These are phyloP conservation scores for Ciconia nigra DNA, from an alignment of 2,797 vertebrate species.

Conservation along the genomic window DNA sequence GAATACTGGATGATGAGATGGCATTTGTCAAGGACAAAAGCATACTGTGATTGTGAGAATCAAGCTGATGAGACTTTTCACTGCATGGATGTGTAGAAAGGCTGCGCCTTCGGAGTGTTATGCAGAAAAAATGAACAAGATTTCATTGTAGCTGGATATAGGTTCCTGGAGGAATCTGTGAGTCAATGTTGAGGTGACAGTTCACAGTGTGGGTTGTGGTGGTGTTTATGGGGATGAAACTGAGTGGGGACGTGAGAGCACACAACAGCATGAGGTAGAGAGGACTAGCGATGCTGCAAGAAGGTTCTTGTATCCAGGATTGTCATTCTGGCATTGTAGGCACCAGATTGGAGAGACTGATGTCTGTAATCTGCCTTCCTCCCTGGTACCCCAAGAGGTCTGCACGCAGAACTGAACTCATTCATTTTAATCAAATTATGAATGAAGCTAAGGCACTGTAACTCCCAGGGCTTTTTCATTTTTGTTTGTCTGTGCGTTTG, in stretches of 20 bases:
- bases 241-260: neutral
- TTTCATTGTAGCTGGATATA: neutral
- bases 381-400: fast-evolving
- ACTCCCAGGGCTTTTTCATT: neutral
- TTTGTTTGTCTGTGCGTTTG: neutral
- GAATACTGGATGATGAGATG: neutral
- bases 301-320: neutral
- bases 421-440: neutral
- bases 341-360: neutral
- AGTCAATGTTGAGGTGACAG: neutral
- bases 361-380: neutral
- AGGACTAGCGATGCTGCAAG: neutral
- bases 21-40: neutral
- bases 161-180: neutral
- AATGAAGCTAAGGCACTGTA: neutral
- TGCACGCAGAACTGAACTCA: neutral
- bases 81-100: neutral
- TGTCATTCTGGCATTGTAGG: neutral
- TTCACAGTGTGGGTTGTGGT: neutral
- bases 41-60: neutral
- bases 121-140: neutral
- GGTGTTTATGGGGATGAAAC: neutral
- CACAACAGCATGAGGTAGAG: neutral
- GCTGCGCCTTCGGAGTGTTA: neutral
- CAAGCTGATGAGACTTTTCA: neutral